Conservation (phyloP, 2,797 vertebrate genomes). For the Sebastes dallii region DNA sequence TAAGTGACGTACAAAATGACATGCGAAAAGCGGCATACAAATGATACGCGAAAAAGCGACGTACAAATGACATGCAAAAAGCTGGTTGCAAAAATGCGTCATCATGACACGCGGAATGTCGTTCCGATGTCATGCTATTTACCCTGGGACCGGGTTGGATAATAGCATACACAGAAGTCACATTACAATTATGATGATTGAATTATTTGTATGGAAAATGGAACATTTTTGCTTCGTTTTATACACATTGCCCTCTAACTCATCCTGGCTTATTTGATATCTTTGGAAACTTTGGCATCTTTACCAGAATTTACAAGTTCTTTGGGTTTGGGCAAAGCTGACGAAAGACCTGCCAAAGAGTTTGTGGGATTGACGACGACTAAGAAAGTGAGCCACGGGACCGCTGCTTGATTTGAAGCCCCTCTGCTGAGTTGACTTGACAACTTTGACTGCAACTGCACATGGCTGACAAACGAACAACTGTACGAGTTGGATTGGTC, state of each 20-base stretch:
- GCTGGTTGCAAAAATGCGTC: too few species aligned
- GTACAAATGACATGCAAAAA: too few species aligned
- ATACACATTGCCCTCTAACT: slow-evolving; percentile 7
- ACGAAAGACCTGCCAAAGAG: slow-evolving; percentile 19
- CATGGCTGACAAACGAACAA: slow-evolving; percentile 15
- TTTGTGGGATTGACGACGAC: slow-evolving; percentile 13
- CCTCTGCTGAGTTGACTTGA: slow-evolving; percentile 10
- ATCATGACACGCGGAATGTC: too few species aligned
- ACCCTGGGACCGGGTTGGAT: not conserved
- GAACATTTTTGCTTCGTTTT: not conserved
- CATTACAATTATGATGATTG: not conserved
- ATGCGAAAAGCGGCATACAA: too few species aligned
- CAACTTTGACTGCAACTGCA: slow-evolving; percentile 33
- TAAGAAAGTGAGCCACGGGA: not conserved
- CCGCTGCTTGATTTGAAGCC: slow-evolving; percentile 13
- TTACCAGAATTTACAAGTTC: slow-evolving; percentile 30
- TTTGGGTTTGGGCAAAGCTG: slow-evolving; percentile 28
- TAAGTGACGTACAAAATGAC: too few species aligned
- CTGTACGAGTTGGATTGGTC: slow-evolving; percentile 9
- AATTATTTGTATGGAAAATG: not conserved
- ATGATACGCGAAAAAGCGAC: too few species aligned
- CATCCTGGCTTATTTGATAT: slow-evolving; percentile 9
- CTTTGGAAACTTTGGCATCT: slow-evolving; percentile 24
- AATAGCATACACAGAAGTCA: not conserved
- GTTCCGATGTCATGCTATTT: too few species aligned